A percentile compares a stretch with the other conserved stretches of the same genome.
Evolutionary conservation across 2,797 vertebrate genomes (phyloP).

Genomic region (Erpetoichthys calabaricus): DNA sequence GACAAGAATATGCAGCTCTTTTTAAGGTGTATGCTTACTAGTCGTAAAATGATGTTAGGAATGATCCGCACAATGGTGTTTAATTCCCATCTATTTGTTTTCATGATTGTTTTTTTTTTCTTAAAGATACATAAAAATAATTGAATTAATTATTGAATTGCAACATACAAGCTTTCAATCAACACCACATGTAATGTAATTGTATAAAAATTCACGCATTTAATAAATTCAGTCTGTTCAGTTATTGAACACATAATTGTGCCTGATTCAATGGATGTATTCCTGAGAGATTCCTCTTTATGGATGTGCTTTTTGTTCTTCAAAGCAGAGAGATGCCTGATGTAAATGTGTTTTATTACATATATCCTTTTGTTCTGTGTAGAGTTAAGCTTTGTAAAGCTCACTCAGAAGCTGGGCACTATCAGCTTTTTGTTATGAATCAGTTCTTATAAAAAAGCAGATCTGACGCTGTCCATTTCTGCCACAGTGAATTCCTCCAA

Average conservation of each 20-base stretch:
- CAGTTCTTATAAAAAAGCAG: neutral
- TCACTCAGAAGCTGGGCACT: neutral
- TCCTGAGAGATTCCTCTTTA: neutral
- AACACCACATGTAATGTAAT: neutral
- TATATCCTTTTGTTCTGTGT: neutral
- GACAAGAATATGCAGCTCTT: too few relatives aligned
- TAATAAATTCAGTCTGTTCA: too few relatives aligned
- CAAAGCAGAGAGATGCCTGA: neutral
- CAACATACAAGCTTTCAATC: too few relatives aligned
- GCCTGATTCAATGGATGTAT: neutral
- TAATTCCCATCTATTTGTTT: too few relatives aligned
- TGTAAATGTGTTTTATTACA: conserved; percentile 3
- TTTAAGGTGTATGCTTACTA: too few relatives aligned
- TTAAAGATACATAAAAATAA: too few relatives aligned
- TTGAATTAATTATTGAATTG: too few relatives aligned
- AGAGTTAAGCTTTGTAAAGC: neutral
- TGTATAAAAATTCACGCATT: neutral
- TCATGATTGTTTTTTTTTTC: too few relatives aligned
- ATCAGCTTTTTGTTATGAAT: neutral
- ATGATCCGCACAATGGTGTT: too few relatives aligned
- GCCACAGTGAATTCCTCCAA: neutral
- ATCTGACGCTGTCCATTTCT: conserved; percentile 1
- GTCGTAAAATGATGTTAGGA: too few relatives aligned
- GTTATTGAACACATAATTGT: neutral
- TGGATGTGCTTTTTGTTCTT: neutral